Base-by-base conservation (phyloP, 2,113 vertebrate genomes). In the Isichthys henryi region DNA sequence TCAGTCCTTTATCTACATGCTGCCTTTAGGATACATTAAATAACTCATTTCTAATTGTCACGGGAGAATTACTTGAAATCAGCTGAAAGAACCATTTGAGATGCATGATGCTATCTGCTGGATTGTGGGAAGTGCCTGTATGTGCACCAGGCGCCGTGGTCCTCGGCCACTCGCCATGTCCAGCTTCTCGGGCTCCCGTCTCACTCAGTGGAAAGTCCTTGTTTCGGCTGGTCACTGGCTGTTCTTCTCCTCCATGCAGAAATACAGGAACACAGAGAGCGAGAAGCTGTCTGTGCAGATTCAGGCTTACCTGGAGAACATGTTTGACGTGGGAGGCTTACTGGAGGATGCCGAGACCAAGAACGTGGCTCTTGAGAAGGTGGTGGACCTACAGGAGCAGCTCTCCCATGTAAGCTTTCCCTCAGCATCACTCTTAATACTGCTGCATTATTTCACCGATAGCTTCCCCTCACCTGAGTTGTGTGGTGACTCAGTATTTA, bases 221-320 rank as follows among this genome's bases (percentile, higher is more conserved):
- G 23, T 88, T 88, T 17, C 35, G 45, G 21, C 9, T 45, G 43
- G 21, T 53, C 56, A 6, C 86, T 23, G 46, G 80, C 39, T 39
- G 89, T 1, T 74, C 5, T 92, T 88, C 74, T 84, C 52, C 43
- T 70, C 0, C 11, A 84, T 31, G 0, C 93, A 99, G 98, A 98
- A 98, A 96, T 98, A 95, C 6, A 97, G 97, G 94, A 97, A 99
- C 91, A 99, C 98, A 0, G 98, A 99, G 93, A 99, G 98, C 0
- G 98, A 99, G 95, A 99, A 99, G 95, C 95, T 99, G 91, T 97
- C 97, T 23, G 98, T 99, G 92, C 98, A 99, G 96, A 99, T 99
- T 93, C 98, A 99, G 94, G 98, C 98, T 0, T 99, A 99, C 95
- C 95, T 99, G 93, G 98, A 99, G 92, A 99, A 99, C 0, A 97